phyloP scores from a whole-genome alignment of 2,797 vertebrate genomes.

The Centropyge bicolor region DNA sequence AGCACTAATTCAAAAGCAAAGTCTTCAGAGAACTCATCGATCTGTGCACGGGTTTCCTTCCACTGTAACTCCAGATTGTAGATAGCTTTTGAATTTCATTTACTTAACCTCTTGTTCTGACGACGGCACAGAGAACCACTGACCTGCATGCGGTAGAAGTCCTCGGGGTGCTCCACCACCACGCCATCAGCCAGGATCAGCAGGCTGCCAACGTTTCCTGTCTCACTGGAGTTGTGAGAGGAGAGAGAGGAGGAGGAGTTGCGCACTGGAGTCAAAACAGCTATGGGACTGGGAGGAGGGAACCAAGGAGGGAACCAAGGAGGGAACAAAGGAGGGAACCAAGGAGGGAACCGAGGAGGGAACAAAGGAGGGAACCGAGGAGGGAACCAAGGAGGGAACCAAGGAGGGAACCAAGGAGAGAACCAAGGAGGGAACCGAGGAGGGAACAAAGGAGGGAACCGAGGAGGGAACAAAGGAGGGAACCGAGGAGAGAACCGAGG shows the following conservation, averaged over 20 bases:
- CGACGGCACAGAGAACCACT: neutral
- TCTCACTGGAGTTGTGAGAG: conserved; percentile 93
- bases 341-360: too few species aligned
- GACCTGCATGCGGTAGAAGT: conserved; percentile 98
- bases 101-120: too few species aligned
- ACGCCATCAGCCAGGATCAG: conserved; percentile 92
- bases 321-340: conserved; percentile 35
- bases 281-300: conserved; percentile 87
- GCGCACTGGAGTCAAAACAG: conserved; percentile 91
- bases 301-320: neutral
- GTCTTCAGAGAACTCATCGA: too few species aligned
- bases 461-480: too few species aligned
- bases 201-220: conserved; percentile 82
- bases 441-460: conserved; percentile 35
- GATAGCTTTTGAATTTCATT: too few species aligned
- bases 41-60: too few species aligned
- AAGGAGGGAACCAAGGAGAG: too few species aligned
- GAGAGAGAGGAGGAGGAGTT: conserved; percentile 95
- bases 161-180: conserved; percentile 92
- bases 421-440: conserved; percentile 32
- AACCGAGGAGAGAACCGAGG: too few species aligned
- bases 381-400: conserved; percentile 6
- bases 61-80: too few species aligned
- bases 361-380: too few species aligned
- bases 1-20: too few species aligned